Evolutionary conservation across 1,140 invertebrate genomes (phyloP), one percentile per base, ranked within the genome.

Genomic region (Vollenhovia emeryi): DNA sequence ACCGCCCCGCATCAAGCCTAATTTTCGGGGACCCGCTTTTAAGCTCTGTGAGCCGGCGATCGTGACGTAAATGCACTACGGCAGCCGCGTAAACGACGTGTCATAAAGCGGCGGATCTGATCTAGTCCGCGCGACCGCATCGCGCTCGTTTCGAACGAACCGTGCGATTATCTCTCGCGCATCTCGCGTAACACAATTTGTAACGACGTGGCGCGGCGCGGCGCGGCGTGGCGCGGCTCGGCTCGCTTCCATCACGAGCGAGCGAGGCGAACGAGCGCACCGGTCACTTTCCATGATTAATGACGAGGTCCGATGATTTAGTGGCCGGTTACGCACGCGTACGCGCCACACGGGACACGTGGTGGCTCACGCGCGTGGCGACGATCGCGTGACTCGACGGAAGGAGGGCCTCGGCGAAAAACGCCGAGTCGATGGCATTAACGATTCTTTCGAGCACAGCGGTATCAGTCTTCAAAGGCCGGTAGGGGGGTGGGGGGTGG

Each of bases 121-220:
- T 80, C 78, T 24, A 80, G 76, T 69, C 76, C 11, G 36, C 6
- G n/a, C 60, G 33, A 48, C 36, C 48, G 50, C 73, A 83, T 83
- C 79, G 79, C 36, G 75, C 83, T 78, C 52, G 85, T 76, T 83
- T 60, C 62, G 79, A 78, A 59, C 71, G 80, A 64, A 74, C 73
- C 60, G 66, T n/a, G 36, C 69, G 79, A 89, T 89, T 89, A 89
- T 89, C 88, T 89, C 74, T 69, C 88, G 84, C 88, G 79, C 71
- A 89, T 89, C 88, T 89, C 88, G 87, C 87, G 88, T 89, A 89
- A 89, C 88, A 59, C 88, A 89, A 89, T 89, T 89, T 89, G 88
- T 89, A 89, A 89, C 87, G 79, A 36, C 68, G 83, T 50, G 64
- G 43, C 45, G 71, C 36, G 45, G 30, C 43, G 40, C 40, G 48